A percentile compares a stretch with the other conserved stretches of the same genome.
Conservation (phyloP, 1,140 invertebrate genomes). For the Heliothis subflexa region DNA sequence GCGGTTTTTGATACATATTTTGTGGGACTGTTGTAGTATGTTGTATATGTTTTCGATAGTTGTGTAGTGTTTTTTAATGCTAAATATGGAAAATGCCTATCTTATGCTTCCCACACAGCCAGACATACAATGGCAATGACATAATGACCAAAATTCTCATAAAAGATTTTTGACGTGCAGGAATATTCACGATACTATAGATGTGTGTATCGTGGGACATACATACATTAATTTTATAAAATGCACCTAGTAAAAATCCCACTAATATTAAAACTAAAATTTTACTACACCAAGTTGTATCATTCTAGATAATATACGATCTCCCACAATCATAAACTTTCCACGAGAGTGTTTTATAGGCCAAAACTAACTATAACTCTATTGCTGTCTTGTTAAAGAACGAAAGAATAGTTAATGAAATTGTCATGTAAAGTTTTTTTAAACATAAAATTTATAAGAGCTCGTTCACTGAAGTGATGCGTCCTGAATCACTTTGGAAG, state of each 20-base stretch:
- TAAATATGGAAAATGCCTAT: too few relatives aligned
- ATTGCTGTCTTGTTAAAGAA: slow-evolving; percentile 8
- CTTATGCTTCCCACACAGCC: too few relatives aligned
- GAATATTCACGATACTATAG: too few relatives aligned
- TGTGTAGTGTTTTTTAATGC: neutral
- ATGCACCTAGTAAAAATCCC: neutral
- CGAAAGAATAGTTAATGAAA: neutral
- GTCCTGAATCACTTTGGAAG: slow-evolving; percentile 2
- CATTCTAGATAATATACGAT: neutral
- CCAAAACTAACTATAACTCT: slow-evolving; percentile 8
- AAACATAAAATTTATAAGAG: neutral
- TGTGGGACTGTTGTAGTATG: too few relatives aligned
- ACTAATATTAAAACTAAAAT: neutral
- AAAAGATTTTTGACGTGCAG: too few relatives aligned
- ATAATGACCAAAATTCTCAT: too few relatives aligned
- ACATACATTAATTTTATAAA: too few relatives aligned
- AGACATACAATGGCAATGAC: too few relatives aligned
- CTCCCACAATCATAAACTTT: neutral
- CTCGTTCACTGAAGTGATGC: neutral
- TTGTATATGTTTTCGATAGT: neutral
- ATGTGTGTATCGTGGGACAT: too few relatives aligned
- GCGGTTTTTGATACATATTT: too few relatives aligned
- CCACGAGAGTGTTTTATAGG: slow-evolving; percentile 1
- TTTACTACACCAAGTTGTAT: neutral
- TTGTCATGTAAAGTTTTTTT: too few relatives aligned